A percentile compares a stretch with the other conserved stretches of the same genome.
Conservation (phyloP, 2,113 vertebrate species). For the Rissa tridactyla region DNA sequence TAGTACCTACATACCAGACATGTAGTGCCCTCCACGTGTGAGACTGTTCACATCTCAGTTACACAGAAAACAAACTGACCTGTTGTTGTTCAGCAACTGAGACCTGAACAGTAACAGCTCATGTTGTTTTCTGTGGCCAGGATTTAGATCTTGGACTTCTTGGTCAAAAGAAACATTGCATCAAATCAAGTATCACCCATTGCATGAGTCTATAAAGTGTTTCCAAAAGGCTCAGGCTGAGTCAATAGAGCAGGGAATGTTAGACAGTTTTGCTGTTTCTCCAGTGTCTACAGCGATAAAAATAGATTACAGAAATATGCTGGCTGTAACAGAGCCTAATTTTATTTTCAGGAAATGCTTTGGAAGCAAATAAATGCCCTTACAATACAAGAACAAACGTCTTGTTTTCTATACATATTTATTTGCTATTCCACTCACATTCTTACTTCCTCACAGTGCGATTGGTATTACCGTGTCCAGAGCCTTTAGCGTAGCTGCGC, state of each 20-base stretch:
- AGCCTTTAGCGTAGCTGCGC: background rate
- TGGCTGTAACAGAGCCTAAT: background rate
- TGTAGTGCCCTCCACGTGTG: background rate
- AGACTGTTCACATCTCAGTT: background rate
- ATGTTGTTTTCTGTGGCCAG: background rate
- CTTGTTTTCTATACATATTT: background rate
- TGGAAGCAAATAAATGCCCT: background rate
- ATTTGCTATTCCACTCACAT: background rate
- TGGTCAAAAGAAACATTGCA: background rate
- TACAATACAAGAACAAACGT: background rate
- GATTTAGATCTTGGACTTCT: background rate
- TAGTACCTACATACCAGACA: background rate
- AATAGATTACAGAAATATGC: conserved; percentile 41
- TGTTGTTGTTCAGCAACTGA: background rate
- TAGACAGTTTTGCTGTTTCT: conserved; percentile 42
- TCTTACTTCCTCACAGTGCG: background rate
- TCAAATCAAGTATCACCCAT: background rate
- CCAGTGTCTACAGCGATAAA: background rate
- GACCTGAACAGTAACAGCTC: background rate
- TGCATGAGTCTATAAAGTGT: background rate
- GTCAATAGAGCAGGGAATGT: conserved; percentile 33
- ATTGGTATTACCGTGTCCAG: background rate
- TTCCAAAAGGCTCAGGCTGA: conserved; percentile 33
- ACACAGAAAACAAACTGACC: background rate
- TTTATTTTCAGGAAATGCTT: conserved; percentile 46